Evolutionary conservation across 1,140 invertebrate genomes (phyloP).

Genomic region (Bombus impatiens): DNA sequence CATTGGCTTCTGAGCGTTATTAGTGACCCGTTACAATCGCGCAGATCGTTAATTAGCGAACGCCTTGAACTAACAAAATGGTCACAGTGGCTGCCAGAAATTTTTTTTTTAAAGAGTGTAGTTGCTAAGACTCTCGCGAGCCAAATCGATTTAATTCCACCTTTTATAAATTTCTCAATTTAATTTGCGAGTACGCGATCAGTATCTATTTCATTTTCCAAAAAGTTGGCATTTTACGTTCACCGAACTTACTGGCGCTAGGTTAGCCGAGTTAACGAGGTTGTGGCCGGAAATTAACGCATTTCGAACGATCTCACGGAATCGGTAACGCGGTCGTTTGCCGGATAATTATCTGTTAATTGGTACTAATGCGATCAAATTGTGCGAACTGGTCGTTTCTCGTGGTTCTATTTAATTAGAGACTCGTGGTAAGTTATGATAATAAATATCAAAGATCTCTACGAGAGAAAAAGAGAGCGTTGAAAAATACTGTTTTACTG

Average conservation of each 20-base stretch:
- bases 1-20: slow-evolving; percentile 43
- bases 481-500: too few species aligned
- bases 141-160: too few species aligned
- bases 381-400: slow-evolving; percentile 2
- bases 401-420: slow-evolving; percentile 4
- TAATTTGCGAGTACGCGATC: too few species aligned
- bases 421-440: background rate
- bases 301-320: background rate
- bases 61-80: too few species aligned
- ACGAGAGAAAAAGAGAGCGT: too few species aligned
- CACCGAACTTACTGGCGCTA: background rate
- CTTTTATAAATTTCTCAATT: too few species aligned
- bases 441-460: background rate
- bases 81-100: too few species aligned
- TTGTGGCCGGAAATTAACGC: background rate
- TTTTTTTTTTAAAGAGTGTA: too few species aligned
- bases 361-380: slow-evolving; percentile 7
- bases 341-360: slow-evolving; percentile 25
- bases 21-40: slow-evolving; percentile 52
- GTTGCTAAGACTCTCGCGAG: too few species aligned
- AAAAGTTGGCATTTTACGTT: background rate
- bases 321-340: background rate
- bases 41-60: slow-evolving; percentile 47
- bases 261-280: slow-evolving; percentile 9
- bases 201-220: too few species aligned